Evolutionary conservation across 2,888 invertebrate genomes (phyloP), one percentile per base, ranked within the genome.

Genomic region (Ischnura elegans): DNA sequence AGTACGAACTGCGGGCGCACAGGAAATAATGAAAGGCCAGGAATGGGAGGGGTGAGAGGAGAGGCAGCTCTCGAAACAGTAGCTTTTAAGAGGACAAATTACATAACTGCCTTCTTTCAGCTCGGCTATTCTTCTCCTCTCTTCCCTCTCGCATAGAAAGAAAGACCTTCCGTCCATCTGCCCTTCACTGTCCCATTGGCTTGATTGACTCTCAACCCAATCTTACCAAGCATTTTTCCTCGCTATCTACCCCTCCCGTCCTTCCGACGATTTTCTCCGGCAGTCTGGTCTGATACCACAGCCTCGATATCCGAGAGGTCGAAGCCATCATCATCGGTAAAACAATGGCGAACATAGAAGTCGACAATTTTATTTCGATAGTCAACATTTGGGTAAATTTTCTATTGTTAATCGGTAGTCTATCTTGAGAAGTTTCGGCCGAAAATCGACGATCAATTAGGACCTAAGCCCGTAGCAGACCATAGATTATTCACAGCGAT

Each of bases 21-120:
- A 10, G 3, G 76, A 76, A 10, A 76, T 2, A 19, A 19, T 13
- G 51, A 51, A 47, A 13, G 51, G 51, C 13, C 16, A 8, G 51
- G 51, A 10, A 10, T 1, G 6, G 4, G 51, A 51, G 51, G 51
- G 4, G 51, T 13, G 51, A 19, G 51, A 19, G 13, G 47, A 13
- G 47, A 47, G 51, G 51, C 19, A 51, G 76, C 76, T 76, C 76
- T 76, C 76, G 76, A 76, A 76, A 76, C 76, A 76, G 76, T 76
- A 76, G 36, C 76, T 76, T 76, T 76, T 76, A 76, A 76, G 76
- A 36, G 76, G 76, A 76, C 76, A 76, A 76, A 76, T 76, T 76
- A 76, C 76, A 76, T 76, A 76, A 76, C 76, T 76, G 76, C 76
- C 76, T 76, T 76, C 76, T 76, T 76, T 76, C 76, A 76, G 36